phyloP scores from a whole-genome alignment of 2,113 vertebrate species.

The Orycteropus afer region DNA sequence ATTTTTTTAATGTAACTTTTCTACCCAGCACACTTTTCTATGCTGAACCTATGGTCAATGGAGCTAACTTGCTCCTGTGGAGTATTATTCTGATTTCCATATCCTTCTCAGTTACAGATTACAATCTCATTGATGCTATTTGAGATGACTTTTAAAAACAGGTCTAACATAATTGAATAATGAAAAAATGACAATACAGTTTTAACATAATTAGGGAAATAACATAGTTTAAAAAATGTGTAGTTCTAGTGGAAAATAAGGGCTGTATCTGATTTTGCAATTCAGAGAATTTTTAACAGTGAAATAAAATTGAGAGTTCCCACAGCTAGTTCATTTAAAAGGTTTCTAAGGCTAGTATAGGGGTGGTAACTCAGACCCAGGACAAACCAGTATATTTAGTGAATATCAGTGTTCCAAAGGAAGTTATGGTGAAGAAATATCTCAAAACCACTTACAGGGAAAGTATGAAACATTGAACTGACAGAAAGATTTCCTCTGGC shows the following conservation, averaged over 20 bases:
- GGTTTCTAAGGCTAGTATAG: background rate
- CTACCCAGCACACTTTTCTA: background rate
- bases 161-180: background rate
- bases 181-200: background rate
- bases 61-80: background rate
- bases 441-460: background rate
- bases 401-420: background rate
- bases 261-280: background rate
- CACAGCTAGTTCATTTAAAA: background rate
- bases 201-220: constrained; percentile 27
- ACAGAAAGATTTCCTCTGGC: background rate
- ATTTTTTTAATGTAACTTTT: background rate
- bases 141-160: background rate
- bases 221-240: background rate
- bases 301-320: background rate
- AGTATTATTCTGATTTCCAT: background rate
- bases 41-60: background rate
- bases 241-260: background rate
- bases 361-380: background rate
- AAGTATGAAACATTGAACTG: background rate
- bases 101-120: background rate
- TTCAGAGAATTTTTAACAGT: background rate
- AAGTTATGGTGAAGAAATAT: background rate
- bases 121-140: background rate
- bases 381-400: background rate